A percentile compares a stretch with the other conserved stretches of the same genome.
Evolutionary conservation across 1,140 invertebrate species (phyloP).

Genomic region (Caerostris darwini): DNA sequence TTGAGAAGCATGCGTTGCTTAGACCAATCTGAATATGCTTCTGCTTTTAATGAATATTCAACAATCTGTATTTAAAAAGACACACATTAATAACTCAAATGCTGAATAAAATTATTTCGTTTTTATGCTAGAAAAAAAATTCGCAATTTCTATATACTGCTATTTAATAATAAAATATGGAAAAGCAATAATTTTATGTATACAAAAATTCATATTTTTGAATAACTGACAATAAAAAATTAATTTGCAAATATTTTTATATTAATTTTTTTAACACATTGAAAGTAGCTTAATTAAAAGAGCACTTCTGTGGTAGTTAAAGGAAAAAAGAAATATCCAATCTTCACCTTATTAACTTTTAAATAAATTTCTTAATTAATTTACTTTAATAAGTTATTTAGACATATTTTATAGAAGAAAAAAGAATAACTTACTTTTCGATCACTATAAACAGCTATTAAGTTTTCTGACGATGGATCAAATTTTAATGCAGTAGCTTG

Average conservation of each 20-base stretch:
- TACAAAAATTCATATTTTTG: neutral
- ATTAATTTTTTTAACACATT: no score
- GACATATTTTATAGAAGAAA: neutral
- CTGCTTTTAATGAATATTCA: constrained; percentile 42
- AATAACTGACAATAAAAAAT: neutral
- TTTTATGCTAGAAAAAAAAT: neutral
- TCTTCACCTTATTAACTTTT: no score
- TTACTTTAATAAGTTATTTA: neutral
- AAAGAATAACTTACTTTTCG: constrained; percentile 40
- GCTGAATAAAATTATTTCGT: no score
- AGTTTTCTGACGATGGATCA: constrained; percentile 57
- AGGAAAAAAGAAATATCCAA: no score
- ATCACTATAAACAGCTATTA: constrained; percentile 57
- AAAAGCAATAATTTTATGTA: neutral
- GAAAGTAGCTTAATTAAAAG: no score
- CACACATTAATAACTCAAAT: neutral
- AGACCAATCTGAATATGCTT: constrained; percentile 26
- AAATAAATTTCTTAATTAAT: no score
- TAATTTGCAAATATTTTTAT: neutral
- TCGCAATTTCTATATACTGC: neutral
- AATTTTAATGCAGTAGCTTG: constrained; percentile 67
- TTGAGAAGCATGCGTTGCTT: constrained; percentile 2
- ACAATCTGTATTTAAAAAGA: constrained; percentile 8
- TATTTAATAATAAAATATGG: neutral
- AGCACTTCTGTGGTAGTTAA: no score